Evolutionary conservation across 2,888 invertebrate species (phyloP).

Genomic region (Sthenelais limicola): DNA sequence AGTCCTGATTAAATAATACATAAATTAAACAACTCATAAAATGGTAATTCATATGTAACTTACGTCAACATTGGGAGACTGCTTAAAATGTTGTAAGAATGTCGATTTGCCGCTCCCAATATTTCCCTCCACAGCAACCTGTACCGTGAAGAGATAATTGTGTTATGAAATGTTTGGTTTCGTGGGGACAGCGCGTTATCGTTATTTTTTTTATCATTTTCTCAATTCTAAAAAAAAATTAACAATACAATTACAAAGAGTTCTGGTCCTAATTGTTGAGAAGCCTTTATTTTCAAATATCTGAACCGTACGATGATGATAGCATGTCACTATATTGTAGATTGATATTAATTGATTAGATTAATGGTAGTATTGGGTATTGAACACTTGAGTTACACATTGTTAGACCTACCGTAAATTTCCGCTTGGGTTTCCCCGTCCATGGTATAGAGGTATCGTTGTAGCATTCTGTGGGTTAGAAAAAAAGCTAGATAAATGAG

Average conservation of each 20-base stretch:
- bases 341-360: neutral
- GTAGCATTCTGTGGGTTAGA: constrained; percentile 48
- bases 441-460: constrained; percentile 50
- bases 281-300: neutral
- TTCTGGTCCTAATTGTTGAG: neutral
- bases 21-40: too few relatives aligned
- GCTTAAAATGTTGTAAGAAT: constrained; percentile 64
- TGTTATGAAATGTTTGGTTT: too few relatives aligned
- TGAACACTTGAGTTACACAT: neutral
- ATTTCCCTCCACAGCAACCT: constrained; percentile 69
- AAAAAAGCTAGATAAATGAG: neutral
- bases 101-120: constrained; percentile 70
- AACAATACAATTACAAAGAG: neutral
- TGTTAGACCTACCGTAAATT: constrained; percentile 49
- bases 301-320: neutral
- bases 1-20: too few relatives aligned
- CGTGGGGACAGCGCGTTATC: neutral
- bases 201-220: neutral
- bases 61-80: constrained; percentile 57
- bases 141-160: constrained; percentile 8
- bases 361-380: neutral
- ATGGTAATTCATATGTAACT: too few relatives aligned
- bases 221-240: neutral
- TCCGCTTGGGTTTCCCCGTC: constrained; percentile 47
- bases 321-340: neutral